Conservation (phyloP, 2,113 vertebrate species). For the Oplegnathus fasciatus region DNA sequence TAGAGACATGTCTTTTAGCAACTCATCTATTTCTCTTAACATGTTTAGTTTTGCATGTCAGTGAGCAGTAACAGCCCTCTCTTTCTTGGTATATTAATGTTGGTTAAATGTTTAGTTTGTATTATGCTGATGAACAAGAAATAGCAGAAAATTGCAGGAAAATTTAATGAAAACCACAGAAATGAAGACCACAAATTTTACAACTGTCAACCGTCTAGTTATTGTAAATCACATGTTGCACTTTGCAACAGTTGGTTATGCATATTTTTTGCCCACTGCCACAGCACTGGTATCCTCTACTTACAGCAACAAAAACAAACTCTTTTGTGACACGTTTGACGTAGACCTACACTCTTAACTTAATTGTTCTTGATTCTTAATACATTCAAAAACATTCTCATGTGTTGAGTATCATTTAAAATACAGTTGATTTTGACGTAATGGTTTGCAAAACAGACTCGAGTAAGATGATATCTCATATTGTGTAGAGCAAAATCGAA, state of each 20-base stretch:
- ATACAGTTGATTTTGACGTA: not conserved
- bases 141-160: not conserved
- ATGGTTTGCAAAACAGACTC: not conserved
- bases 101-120: not conserved
- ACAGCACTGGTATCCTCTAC: not conserved
- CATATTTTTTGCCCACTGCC: not conserved
- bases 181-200: too few species aligned
- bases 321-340: not conserved
- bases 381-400: not conserved
- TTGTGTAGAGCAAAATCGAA: constrained; percentile 1
- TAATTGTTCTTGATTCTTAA: not conserved
- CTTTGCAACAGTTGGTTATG: not conserved
- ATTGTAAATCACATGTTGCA: not conserved
- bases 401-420: not conserved
- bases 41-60: not conserved
- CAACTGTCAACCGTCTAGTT: not conserved
- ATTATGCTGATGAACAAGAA: not conserved
- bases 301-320: not conserved
- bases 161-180: not conserved
- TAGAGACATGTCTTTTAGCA: not conserved
- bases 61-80: not conserved
- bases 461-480: not conserved
- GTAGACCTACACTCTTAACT: not conserved
- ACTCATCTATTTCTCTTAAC: not conserved
- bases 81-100: not conserved